Evolutionary conservation across 2,113 vertebrate genomes (phyloP), one percentile per base, ranked within the genome.

Genomic region (Symphodus melops): DNA sequence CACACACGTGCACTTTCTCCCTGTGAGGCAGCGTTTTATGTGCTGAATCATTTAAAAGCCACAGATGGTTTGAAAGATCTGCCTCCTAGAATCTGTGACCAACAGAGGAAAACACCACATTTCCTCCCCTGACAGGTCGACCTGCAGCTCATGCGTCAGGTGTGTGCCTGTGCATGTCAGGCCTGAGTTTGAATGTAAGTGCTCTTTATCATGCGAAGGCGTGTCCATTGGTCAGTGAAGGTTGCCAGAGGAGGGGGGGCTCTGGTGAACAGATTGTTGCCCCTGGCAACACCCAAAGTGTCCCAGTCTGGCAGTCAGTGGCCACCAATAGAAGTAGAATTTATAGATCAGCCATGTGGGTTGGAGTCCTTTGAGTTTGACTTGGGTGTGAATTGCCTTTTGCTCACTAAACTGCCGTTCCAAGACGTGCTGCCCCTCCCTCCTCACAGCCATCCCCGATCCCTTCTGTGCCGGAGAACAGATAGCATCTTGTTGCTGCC

Each of bases 251-350:
- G 64, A n/a, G 85, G 86, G 83, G 82, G 87, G 64, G 81, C 64
- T 44, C 70, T 37, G 59, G 16, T 46, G 84, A 89, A 85, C 92
- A 93, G 90, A 92, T 92, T 93, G 88, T 90, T 86, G 89, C 91
- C 85, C 84, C 69, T 21, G 86, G 91, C 87, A 70, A 84, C 81
- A 86, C 62, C 80, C 84, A 88, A 86, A 88, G 72, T 72, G 87
- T 85, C 75, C 77, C 63, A 36, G 53, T 58, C 81, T 83, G 72
- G 74, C 79, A 68, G 74, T 68, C 76, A 12, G 39, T 87, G 77
- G 78, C 86, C 64, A 72, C 63, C 77, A 70, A 61, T 88, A 84
- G 89, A 88, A 83, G 62, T 46, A 84, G 78, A 91, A 75, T 87
- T 85, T 69, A 84, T 89, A 91, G 90, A 90, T 85, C 68, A 42